These are phyloP conservation scores for Protobothrops mucrosquamatus DNA, from an alignment of 2,113 vertebrate genomes.

Conservation along the genomic window DNA sequence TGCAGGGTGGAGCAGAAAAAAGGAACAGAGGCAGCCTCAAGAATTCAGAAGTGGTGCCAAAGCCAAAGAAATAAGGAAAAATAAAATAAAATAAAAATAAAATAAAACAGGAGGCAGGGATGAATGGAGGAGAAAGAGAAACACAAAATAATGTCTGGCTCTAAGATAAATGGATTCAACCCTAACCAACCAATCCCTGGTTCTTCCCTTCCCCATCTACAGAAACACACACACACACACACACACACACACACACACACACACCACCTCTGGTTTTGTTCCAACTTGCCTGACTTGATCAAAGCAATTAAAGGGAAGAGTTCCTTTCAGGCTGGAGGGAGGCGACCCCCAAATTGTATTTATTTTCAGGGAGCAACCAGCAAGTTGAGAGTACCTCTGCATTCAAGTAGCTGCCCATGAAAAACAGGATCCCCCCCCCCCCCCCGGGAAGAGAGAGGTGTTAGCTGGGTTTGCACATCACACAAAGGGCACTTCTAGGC, in stretches of 20 bases:
- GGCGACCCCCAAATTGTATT: not conserved
- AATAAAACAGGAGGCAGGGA: not conserved
- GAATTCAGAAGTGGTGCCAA: not conserved
- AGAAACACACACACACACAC: not conserved
- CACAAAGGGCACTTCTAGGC: not conserved
- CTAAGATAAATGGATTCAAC: slow-evolving; percentile 10
- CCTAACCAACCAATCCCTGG: not conserved
- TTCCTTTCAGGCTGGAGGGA: not conserved
- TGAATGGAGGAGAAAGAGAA: not conserved
- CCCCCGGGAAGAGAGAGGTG: not conserved
- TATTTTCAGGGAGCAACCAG: not conserved
- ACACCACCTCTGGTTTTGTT: not conserved
- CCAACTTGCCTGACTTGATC: slow-evolving; percentile 9
- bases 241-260: too few species aligned
- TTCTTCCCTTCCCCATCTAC: not conserved
- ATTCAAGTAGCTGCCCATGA: not conserved
- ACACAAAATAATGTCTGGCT: not conserved
- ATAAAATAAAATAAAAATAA: not conserved
- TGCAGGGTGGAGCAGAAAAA: not conserved
- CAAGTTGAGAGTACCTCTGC: not conserved
- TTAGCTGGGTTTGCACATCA: not conserved
- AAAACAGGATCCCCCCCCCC: not conserved
- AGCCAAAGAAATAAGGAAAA: slow-evolving; percentile 22
- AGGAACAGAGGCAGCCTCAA: slow-evolving; percentile 20
- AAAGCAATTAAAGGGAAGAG: not conserved